Conservation (phyloP, 2,113 vertebrate genomes). For the Myocastor coypus region DNA sequence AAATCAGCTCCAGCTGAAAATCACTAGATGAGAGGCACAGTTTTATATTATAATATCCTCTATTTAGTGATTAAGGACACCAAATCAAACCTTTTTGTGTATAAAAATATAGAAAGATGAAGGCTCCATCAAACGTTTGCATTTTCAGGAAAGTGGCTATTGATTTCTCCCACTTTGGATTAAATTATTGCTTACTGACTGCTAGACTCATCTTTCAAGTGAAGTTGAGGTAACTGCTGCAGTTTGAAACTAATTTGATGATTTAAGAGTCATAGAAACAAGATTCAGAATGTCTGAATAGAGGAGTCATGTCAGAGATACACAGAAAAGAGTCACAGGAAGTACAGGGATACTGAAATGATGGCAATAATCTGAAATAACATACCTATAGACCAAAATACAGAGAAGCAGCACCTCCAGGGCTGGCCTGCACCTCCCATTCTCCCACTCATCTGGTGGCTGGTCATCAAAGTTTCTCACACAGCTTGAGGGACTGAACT, state of each 20-base stretch:
- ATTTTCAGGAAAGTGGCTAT: background rate
- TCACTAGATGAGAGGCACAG: background rate
- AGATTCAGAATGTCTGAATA: background rate
- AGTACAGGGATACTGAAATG: background rate
- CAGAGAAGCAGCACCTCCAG: background rate
- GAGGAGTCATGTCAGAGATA: background rate
- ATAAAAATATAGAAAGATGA: background rate
- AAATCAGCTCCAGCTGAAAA: conserved; percentile 19
- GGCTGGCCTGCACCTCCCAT: background rate
- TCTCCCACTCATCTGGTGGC: background rate
- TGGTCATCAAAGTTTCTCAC: background rate
- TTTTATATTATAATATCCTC: conserved; percentile 36
- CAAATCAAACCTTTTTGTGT: background rate
- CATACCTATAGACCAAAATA: background rate
- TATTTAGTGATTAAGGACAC: background rate
- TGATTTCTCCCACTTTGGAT: background rate
- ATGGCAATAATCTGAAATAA: background rate
- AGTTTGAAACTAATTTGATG: background rate
- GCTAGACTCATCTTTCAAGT: background rate
- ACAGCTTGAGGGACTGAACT: background rate
- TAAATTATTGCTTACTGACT: background rate
- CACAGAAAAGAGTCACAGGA: background rate
- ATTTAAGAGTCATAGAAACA: background rate
- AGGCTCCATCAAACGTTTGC: background rate
- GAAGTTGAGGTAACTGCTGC: background rate